Evolutionary conservation across 2,888 invertebrate genomes (phyloP).

Genomic region (Nipponacmea schrenckii): DNA sequence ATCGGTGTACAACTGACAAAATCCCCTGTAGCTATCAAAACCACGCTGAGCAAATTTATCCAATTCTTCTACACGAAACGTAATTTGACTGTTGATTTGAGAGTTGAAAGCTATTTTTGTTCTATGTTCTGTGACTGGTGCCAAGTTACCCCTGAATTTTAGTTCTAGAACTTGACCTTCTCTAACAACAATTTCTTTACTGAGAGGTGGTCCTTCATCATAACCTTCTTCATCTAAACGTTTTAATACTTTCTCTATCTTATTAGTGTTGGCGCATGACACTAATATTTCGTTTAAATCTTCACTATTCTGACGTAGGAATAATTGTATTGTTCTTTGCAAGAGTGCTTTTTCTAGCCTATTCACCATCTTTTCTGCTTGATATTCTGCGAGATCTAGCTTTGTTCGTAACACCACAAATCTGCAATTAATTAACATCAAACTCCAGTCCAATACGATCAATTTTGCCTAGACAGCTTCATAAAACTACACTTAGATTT

Average conservation of each 20-base stretch:
- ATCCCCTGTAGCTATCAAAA: constrained; percentile 59
- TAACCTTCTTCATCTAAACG: constrained; percentile 51
- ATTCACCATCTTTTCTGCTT: constrained; percentile 45
- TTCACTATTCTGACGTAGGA: constrained; percentile 52
- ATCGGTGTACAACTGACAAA: constrained; percentile 56
- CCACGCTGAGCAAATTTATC: constrained; percentile 63
- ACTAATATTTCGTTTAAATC: constrained; percentile 46
- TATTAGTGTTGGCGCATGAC: constrained; percentile 38
- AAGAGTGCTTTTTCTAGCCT: constrained; percentile 41
- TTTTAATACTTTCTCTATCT: constrained; percentile 43
- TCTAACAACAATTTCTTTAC: constrained; percentile 45
- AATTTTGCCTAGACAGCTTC: background rate
- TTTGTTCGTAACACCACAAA: constrained; percentile 51
- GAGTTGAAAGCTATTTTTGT: constrained; percentile 52
- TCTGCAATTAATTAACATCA: constrained; percentile 30
- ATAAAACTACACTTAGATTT: no score
- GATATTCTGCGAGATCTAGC: constrained; percentile 26
- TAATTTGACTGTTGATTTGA: constrained; percentile 45
- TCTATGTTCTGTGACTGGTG: constrained; percentile 23
- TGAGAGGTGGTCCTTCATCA: constrained; percentile 52
- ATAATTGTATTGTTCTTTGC: constrained; percentile 45
- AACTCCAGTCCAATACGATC: background rate
- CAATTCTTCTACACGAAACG: constrained; percentile 49
- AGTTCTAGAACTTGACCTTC: constrained; percentile 61
- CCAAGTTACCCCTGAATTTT: constrained; percentile 59